Evolutionary conservation across 2,797 vertebrate species (phyloP).

Genomic region (Sus cebifrons): DNA sequence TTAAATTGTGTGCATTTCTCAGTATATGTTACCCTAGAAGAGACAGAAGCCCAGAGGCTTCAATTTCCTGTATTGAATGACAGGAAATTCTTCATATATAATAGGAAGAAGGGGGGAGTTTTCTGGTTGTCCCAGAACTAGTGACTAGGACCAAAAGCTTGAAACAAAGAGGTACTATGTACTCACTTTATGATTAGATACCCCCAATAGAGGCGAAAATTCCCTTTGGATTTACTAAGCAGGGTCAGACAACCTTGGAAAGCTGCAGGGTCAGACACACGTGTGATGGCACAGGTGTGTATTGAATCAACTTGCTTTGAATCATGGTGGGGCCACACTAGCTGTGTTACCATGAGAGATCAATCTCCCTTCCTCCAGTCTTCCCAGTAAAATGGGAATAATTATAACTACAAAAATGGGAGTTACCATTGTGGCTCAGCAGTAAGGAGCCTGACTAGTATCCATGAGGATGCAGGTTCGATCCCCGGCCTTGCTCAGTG

Average conservation of each 20-base stretch:
- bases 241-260: too few relatives aligned
- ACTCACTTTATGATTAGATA: background rate
- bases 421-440: too few relatives aligned
- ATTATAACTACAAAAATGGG: background rate
- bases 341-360: background rate
- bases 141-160: background rate
- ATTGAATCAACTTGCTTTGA: background rate
- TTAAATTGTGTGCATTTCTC: background rate
- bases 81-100: background rate
- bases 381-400: background rate
- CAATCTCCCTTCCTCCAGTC: background rate
- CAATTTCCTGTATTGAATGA: background rate
- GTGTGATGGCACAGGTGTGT: accelerated
- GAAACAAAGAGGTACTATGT: background rate
- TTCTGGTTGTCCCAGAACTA: background rate
- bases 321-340: too few relatives aligned
- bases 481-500: too few relatives aligned
- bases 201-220: background rate
- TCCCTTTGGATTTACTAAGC: background rate
- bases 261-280: too few relatives aligned
- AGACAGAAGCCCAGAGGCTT: background rate
- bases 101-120: background rate
- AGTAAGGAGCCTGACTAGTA: too few relatives aligned
- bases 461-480: too few relatives aligned
- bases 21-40: background rate